These are phyloP conservation scores for Drosophila fungiperda DNA, from an alignment of 2,888 invertebrate genomes.

Conservation along the genomic window DNA sequence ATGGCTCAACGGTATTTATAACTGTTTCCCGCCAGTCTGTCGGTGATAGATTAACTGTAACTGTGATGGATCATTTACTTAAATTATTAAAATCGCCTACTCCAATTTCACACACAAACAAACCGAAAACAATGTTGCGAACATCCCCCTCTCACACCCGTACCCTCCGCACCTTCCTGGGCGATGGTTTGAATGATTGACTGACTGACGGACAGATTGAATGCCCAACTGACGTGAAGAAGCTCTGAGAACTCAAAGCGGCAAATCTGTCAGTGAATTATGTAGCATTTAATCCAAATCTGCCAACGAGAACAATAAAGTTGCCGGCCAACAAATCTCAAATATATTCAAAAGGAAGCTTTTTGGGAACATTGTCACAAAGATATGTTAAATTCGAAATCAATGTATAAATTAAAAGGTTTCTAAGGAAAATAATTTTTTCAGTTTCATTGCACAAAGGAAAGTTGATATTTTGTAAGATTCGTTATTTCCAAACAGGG, in stretches of 20 bases:
- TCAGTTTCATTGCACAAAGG: background rate
- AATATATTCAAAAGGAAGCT: slow-evolving; percentile 6
- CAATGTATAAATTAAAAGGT: background rate
- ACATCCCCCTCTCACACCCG: background rate
- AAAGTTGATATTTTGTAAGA: background rate
- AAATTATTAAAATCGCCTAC: slow-evolving; percentile 81
- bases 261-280: slow-evolving; percentile 35
- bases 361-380: background rate
- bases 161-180: background rate
- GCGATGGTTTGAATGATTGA: slow-evolving; percentile 46
- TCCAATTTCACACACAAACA: slow-evolving; percentile 72
- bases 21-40: slow-evolving; percentile 39
- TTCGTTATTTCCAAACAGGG: slow-evolving; percentile 5
- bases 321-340: background rate
- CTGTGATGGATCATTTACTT: slow-evolving; percentile 84
- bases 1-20: slow-evolving; percentile 8
- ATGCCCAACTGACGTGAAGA: slow-evolving; percentile 37
- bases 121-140: background rate
- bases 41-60: slow-evolving; percentile 82
- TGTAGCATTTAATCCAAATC: slow-evolving; percentile 15
- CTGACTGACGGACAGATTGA: slow-evolving; percentile 59
- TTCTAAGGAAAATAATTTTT: no score
- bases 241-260: slow-evolving; percentile 21
- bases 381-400: background rate
- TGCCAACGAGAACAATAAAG: slow-evolving; percentile 19